phyloP scores from a whole-genome alignment of 2,888 invertebrate genomes.

The Furcula furcula region DNA sequence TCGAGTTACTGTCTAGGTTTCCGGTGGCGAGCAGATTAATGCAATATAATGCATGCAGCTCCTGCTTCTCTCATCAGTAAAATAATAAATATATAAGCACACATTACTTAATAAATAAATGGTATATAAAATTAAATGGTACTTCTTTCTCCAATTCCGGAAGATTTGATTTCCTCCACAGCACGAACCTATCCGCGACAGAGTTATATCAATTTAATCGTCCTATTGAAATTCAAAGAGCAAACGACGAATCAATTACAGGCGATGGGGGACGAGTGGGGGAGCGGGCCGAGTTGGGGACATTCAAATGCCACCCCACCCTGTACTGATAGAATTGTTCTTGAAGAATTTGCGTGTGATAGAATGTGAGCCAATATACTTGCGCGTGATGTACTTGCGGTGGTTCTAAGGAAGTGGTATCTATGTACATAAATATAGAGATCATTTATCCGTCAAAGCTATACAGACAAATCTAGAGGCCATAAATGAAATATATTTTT shows the following conservation, averaged over 20 bases:
- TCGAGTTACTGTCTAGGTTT: too few relatives aligned
- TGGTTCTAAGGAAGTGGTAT: slow-evolving; percentile 14
- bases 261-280: slow-evolving; percentile 36
- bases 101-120: too few relatives aligned
- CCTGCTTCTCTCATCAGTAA: too few relatives aligned
- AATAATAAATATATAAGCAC: too few relatives aligned
- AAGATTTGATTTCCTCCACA: slow-evolving; percentile 49
- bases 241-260: slow-evolving; percentile 72
- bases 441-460: too few relatives aligned
- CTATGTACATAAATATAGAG: too few relatives aligned
- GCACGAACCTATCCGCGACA: slow-evolving; percentile 43
- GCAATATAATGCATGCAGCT: too few relatives aligned
- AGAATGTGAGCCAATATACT: slow-evolving; percentile 69
- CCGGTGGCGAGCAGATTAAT: too few relatives aligned
- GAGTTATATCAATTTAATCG: slow-evolving; percentile 77
- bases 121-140: too few relatives aligned
- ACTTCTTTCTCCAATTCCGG: slow-evolving; percentile 13
- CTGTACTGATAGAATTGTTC: slow-evolving; percentile 70
- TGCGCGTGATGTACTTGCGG: slow-evolving; percentile 20
- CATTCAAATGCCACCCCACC: slow-evolving; percentile 69
- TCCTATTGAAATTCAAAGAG: slow-evolving; percentile 75
- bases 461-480: too few relatives aligned
- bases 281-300: slow-evolving; percentile 30
- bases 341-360: slow-evolving; percentile 77
- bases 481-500: too few relatives aligned